Base-by-base conservation (phyloP, 2,113 vertebrate genomes). In the Ammospiza caudacuta region DNA sequence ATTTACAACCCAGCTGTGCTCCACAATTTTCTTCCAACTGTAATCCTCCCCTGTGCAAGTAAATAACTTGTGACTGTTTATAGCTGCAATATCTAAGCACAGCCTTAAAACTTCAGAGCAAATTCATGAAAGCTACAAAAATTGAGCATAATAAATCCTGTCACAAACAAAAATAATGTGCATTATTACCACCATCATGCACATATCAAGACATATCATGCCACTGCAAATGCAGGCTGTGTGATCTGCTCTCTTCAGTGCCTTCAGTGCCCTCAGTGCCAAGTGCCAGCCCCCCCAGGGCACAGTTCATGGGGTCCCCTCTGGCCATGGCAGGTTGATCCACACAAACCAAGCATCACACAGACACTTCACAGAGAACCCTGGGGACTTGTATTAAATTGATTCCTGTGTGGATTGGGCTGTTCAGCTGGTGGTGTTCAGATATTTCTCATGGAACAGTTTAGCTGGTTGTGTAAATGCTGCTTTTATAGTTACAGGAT, bases 31-130 rank as follows among this genome's bases (percentile, higher is more conserved):
- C 79, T 81, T 55, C 86, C 76, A 87, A 75, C 83, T 74, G 73
- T 47, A 88, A 92, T 57, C 63, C 72, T 82, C 49, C 74, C 39
- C 47, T 67, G 27, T 70, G 52, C 87, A 91, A 93, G 72, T 62
- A 92, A 94, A 44, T 86, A 80, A 85, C 59, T 37, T 94, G 67
- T 25, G 87, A 61, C 68, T 86, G 55, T 61, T 89, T 61, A 83
- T 13, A 82, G 75, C 82, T 84, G 51, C 44, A 46, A 44, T 69
- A 66, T 52, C 59, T 62, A 90, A 80, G 81, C 33, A 62, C 81
- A 80, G 77, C 59, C 49, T 87, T 75, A 83, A 80, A 89, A 78
- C 67, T 63, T 79, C 87, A 75, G 54, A 83, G 47, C 51, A 47
- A 91, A 88, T 72, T 62, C 55, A 41, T 9, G 25, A 86, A 91